phyloP scores from a whole-genome alignment of 2,797 vertebrate genomes.

The Sorex maritimensis region DNA sequence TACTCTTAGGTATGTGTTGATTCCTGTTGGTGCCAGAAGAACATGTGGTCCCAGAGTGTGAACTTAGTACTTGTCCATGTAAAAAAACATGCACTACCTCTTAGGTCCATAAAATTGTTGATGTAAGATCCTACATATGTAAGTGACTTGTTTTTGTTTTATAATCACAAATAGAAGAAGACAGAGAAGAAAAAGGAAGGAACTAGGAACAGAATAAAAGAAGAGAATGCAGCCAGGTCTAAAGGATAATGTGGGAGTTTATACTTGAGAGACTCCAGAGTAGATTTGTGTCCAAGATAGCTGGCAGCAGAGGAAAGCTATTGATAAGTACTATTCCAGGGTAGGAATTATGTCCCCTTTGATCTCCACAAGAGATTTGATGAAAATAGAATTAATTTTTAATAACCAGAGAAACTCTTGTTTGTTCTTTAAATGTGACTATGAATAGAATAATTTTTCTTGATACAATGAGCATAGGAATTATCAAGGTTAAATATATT shows the following conservation, averaged over 20 bases:
- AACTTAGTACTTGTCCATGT: too few species aligned
- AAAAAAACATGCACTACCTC: too few species aligned
- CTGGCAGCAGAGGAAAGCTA: not conserved
- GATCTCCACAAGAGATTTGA: slow-evolving; percentile 1
- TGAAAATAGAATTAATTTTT: slow-evolving; percentile 23
- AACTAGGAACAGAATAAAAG: not conserved
- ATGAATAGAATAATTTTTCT: slow-evolving; percentile 18
- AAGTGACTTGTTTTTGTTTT: not conserved
- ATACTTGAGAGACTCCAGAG: not conserved
- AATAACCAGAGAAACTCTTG: not conserved
- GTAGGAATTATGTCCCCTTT: not conserved
- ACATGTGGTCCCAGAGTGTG: too few species aligned
- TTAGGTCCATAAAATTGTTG: not conserved
- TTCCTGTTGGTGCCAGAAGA: too few species aligned
- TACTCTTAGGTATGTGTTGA: too few species aligned
- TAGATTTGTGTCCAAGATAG: not conserved
- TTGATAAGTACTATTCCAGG: not conserved
- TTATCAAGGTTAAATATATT: slow-evolving; percentile 7
- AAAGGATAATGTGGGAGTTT: not conserved
- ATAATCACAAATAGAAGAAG: too few species aligned
- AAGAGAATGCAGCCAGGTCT: not conserved
- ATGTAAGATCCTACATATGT: not conserved
- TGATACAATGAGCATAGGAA: not conserved
- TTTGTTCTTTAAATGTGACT: slow-evolving; percentile 54
- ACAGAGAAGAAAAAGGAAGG: not conserved